Base-by-base conservation (phyloP, 1,140 invertebrate genomes). In the Rhopalosiphum maidis region DNA sequence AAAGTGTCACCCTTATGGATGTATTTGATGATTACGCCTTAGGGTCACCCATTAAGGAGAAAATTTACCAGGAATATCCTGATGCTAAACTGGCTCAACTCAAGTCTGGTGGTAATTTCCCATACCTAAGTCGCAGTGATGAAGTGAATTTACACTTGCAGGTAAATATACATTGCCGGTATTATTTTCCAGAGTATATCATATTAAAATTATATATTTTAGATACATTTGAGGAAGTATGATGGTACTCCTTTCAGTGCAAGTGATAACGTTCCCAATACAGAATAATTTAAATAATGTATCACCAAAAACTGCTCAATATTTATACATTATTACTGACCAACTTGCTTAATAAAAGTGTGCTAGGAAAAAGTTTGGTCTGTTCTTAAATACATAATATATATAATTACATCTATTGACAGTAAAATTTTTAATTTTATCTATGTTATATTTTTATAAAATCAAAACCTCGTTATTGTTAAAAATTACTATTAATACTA, bases 71-170 rank as follows among this genome's bases (percentile, higher is more conserved):
- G 95, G 97, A 97, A 95, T 99, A 98, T 95, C 98, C 98, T 2
- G 96, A 97, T 94, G 98, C 98, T 3, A 98, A 98, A 96, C 94
- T 98, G 94, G 98, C 98, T 8, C 97, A 98, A 95, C 95, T 99
- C 30, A 99, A 99, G 95, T 97, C 96, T 94, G 98, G 98, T 18
- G 98, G 98, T 9, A 98, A 99, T 95, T 99, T 99, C 95, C 98
- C 98, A 8, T 99, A 98, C 95, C 96, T 99, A 85, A 98, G 98
- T 95, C 96, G 98, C 95, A 97, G 97, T 95, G 97, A 97, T 94
- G 98, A 99, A 96, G 98, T 99, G 41, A 98, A 98, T 96, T 96
- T 99, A 93, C 98, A 98, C 96, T 96, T 99, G 95, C 96, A 98
- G 96, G 98, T 98, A 96, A 96, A 95, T 68, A 95, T 55, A n/a